phyloP scores from a whole-genome alignment of 2,113 vertebrate genomes.

The Talpa occidentalis region DNA sequence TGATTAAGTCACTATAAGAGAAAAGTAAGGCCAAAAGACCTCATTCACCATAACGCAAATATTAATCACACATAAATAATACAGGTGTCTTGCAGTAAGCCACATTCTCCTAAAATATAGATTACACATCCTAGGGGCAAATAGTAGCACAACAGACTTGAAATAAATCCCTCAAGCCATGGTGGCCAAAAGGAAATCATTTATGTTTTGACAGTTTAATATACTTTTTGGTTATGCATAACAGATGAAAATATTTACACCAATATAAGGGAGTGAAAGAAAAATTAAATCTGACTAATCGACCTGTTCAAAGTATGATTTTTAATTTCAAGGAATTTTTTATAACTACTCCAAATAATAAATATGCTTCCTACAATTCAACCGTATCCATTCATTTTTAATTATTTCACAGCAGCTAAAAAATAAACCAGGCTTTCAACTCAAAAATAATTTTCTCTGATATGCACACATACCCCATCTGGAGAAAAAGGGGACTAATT shows the following conservation, averaged over 20 bases:
- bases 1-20: conserved; percentile 90
- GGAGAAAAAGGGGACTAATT: background rate
- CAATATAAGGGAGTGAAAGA: conserved; percentile 86
- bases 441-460: conserved; percentile 34
- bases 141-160: conserved; percentile 83
- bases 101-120: conserved; percentile 89
- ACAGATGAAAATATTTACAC: conserved; percentile 89
- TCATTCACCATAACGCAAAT: conserved; percentile 87
- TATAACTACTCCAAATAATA: conserved; percentile 72
- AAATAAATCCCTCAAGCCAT: conserved; percentile 89
- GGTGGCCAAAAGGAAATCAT: conserved; percentile 88
- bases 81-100: conserved; percentile 88
- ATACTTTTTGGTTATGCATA: conserved; percentile 87
- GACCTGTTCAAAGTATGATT: conserved; percentile 78
- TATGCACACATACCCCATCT: background rate
- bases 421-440: conserved; percentile 37
- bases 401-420: conserved; percentile 59
- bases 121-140: conserved; percentile 87
- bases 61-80: conserved; percentile 92
- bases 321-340: conserved; percentile 80
- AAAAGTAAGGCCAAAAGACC: conserved; percentile 88
- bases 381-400: conserved; percentile 61
- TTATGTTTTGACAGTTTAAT: conserved; percentile 88
- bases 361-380: conserved; percentile 69
- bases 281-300: conserved; percentile 88